Evolutionary conservation across 1,140 invertebrate genomes (phyloP), one percentile per base, ranked within the genome.

Genomic region (Drosophila biarmipes): DNA sequence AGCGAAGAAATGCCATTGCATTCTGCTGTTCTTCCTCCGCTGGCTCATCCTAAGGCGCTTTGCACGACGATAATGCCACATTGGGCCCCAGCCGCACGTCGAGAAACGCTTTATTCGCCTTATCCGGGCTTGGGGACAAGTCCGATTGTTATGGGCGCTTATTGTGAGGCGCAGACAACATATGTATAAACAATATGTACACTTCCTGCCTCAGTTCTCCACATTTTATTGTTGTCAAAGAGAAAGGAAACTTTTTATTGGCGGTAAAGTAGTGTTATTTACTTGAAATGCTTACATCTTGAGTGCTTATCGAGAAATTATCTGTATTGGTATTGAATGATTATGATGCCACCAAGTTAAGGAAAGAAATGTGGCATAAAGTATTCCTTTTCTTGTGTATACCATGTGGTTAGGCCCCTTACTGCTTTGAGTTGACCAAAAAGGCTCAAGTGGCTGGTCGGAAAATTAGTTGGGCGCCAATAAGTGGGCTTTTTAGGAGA

Each of bases 91-190:
- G 5, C 11, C 40, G n/a, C 54, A 63, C 61, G 38, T 29, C 31
- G 10, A 37, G 29, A 64, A 61, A 17, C 38, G 27, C 21, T 51
- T 51, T 42, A 45, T 45, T 40, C 17, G 4, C 46, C n/a, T 31
- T 40, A 31, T 40, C 34, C 45, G 11, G 15, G 45, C 24, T 40
- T 40, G 21, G 11, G 4, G 2, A 8, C 24, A 27, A 29, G 21
- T 42, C 4, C 34, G 45, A 63, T 67, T 67, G 63, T 67, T 64
- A 17, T 35, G 15, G 6, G 2, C 12, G 42, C 21, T 38, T 4
- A 51, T 63, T 51, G 63, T 51, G 27, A 21, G 11, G 4, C 4
- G 2, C 4, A 38, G 21, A 64, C 10, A 46, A 66, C 17, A 17
- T 4, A 34, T 11, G 4, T 21, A 21, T 21, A 21, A 21, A 21